Evolutionary conservation across 2,797 vertebrate species (phyloP), one percentile per base, ranked within the genome.

Genomic region (Cygnus olor): DNA sequence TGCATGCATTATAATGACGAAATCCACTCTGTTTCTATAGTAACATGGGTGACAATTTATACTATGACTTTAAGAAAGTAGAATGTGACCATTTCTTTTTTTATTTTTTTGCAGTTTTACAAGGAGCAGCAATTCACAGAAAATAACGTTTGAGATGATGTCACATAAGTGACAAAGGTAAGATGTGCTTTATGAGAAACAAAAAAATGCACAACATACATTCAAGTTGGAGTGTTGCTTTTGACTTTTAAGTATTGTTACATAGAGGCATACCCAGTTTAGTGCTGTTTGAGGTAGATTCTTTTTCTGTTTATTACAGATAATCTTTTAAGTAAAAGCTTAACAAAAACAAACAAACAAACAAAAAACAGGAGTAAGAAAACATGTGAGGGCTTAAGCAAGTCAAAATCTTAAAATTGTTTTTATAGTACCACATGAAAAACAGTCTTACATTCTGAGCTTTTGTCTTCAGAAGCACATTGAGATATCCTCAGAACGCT

Each of bases 1-100:
- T 78, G 83, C 79, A 68, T 90, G 80, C 83, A 80, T 96, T 95
- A 92, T 42, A 90, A 86, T 87, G 44, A 85, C 83, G 76, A 94
- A 94, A 83, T 63, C 34, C 78, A 80, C 61, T 93, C 88, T 90
- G 96, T 96, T 95, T 87, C 95, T 89, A 95, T 96, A 91, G 96
- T 65, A 94, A 95, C 95, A 42, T 10, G 47, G 85, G 49, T 63
- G 80, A 60, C 80, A 89, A 80, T 89, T 88, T 93, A 34, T 81
- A 47, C 63, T 68, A n/a, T 80, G 81, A 94, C 83, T 80, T 91
- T 78, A 95, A 94, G 70, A 85, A 94, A 66, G 34, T 74, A 85
- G 68, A 82, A 51, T 40, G 51, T 85, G 78, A 78, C 74, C 73
- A 3, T 54, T 80, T 77, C 2, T 64, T 44, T 54, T 21, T 58